Base-by-base conservation (phyloP, 1,140 invertebrate genomes). In the Heterodera carotae region DNA sequence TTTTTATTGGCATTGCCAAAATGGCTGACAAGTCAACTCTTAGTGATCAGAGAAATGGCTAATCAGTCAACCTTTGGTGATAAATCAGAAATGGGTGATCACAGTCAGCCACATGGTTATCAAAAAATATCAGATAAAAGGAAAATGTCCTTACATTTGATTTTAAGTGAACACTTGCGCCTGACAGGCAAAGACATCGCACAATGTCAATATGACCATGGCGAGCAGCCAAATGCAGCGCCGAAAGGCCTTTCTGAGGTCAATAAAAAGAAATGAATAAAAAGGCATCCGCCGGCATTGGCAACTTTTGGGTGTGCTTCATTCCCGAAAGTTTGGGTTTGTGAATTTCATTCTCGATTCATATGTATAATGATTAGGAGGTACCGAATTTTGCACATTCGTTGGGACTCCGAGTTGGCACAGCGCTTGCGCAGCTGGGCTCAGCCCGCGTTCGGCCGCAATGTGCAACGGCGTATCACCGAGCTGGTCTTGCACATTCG, bases 381-480 rank as follows among this genome's bases (percentile, higher is more conserved):
- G 80, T 76, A 90, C 89, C 79, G 90, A 89, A 84, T 92, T 93
- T 8, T 91, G 87, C 39, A 91, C 88, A 88, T 94, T 92, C 67
- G 93, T 90, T 83, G 91, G 90, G 87, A 92, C 92, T 4, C 92
- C 92, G 77, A 91, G 91, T 64, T 92, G 91, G 89, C 93, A 93
- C 78, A 94, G 89, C 25, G 92, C 91, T 80, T 92, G 91, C 25
- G 92, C 92, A 77, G 93, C 91, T 79, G 90, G 88, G 62, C 92
- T 88, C 18, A 93, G 89, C 31, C 93, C 93, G 82, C 91, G 89
- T 81, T 91, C 89, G 75, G 92, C 91, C 68, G 92, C 92, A 72
- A 93, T 90, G 84, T 94, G 93, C 72, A 94, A 90, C 25, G 93
- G 90, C 78, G 91, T 91, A 84, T 94, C 92, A 72, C 92, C 92